phyloP scores from a whole-genome alignment of 53 echinoderm and acorn worm genomes.

The Actinopyga echinites region DNA sequence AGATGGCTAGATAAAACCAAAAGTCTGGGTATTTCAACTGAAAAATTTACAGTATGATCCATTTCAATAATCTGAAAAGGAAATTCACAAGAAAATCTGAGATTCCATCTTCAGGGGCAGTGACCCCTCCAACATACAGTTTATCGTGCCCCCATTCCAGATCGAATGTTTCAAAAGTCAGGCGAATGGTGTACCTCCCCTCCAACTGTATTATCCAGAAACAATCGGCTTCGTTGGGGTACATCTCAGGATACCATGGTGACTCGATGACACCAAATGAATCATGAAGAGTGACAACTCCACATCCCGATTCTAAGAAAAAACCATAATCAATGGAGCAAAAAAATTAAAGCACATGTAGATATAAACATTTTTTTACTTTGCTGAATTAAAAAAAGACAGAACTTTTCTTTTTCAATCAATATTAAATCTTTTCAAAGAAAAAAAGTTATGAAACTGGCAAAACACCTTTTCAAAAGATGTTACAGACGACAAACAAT shows the following conservation, averaged over 20 bases:
- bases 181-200: conserved; percentile 67
- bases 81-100: conserved; percentile 68
- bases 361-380: neutral
- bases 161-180: conserved; percentile 63
- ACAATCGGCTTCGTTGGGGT: conserved; percentile 86
- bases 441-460: too few relatives aligned
- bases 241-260: conserved; percentile 61
- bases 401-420: neutral
- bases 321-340: neutral
- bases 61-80: neutral
- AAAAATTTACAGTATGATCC: too few relatives aligned
- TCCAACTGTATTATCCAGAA: conserved; percentile 83
- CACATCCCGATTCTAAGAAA: conserved; percentile 61
- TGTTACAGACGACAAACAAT: too few relatives aligned
- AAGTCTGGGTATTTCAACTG: too few relatives aligned
- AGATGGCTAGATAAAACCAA: too few relatives aligned
- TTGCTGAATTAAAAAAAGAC: neutral
- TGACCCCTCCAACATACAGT: conserved; percentile 71
- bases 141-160: conserved; percentile 72
- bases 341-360: neutral
- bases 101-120: conserved; percentile 56
- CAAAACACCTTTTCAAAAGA: too few relatives aligned
- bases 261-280: conserved; percentile 67
- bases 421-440: neutral
- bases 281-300: conserved; percentile 63